Conservation (phyloP, 2,113 vertebrate genomes). For the Protobothrops mucrosquamatus region DNA sequence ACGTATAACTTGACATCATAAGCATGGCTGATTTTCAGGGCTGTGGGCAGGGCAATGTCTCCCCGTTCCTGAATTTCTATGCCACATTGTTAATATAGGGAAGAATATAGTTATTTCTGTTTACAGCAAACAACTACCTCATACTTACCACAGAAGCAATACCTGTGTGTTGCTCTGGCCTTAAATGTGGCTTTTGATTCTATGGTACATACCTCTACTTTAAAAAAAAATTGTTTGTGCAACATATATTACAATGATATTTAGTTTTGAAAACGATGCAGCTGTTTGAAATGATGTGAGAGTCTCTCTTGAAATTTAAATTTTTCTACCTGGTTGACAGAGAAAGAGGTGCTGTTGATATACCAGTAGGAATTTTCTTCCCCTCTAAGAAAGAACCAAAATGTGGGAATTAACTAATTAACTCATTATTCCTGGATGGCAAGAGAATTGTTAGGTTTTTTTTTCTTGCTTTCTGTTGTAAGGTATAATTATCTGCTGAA, state of each 20-base stretch:
- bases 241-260: constrained; percentile 55
- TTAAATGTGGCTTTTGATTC: constrained; percentile 69
- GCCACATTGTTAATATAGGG: constrained; percentile 72
- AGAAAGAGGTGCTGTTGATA: constrained; percentile 53
- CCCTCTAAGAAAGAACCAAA: neutral
- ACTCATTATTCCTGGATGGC: constrained; percentile 47
- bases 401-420: constrained; percentile 45
- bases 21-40: constrained; percentile 53
- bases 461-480: constrained; percentile 12
- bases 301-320: constrained; percentile 54
- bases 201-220: constrained; percentile 73
- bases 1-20: constrained; percentile 66
- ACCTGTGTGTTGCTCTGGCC: constrained; percentile 76
- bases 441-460: constrained; percentile 2
- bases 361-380: constrained; percentile 30
- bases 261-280: constrained; percentile 43
- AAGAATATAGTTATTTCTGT: constrained; percentile 76
- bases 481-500: constrained; percentile 38
- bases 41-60: constrained; percentile 41
- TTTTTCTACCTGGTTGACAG: constrained; percentile 49
- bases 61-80: constrained; percentile 49
- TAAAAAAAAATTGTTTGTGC: constrained; percentile 39
- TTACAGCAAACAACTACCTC: constrained; percentile 99
- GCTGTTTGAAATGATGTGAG: constrained; percentile 57
- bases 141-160: constrained; percentile 77